Base-by-base conservation (phyloP, 1,140 invertebrate species). In the Heliconius hermathena region DNA sequence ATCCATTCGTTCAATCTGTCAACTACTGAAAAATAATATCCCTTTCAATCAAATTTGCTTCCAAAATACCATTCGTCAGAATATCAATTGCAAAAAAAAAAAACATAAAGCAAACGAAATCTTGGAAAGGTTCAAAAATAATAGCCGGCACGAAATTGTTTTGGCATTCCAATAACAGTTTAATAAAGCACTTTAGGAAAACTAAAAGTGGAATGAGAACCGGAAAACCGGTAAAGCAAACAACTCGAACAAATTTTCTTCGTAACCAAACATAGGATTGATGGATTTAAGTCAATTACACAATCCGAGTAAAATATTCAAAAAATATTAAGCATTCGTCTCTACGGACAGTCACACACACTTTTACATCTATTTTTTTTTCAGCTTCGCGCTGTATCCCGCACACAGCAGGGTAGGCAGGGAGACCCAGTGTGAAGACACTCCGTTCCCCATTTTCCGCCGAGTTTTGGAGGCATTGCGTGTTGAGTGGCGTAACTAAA, bases 81-180 rank as follows among this genome's bases (percentile, higher is more conserved):
- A 60, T 22, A 60, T 60, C n/a, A 60, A 60, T 60, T 60, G 8
- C 9, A 26, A n/a, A 60, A 60, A 60, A 26, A 60, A 60, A 60
- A 22, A 8, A 60, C n/a, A 60, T 46, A 46, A 46, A 46, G 13
- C 13, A 60, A 60, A 22, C n/a, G 9, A 22, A 22, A n/a, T 6
- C 57, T 26, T 60, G 9, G 2, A 60, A 26, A 60, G 57, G 57
- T 26, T 9, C n/a, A 60, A 26, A 60, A 60, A 60, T n/a, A 60
- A 60, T 60, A 60, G 22, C 20, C 57, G 22, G n/a, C 20, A 54
- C 41, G 20, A 74, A 74, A 74, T 54, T 33, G 73, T 74, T 74
- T 54, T 54, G 46, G 29, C 33, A 52, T 74, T 74, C 73, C 73
- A 74, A 74, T 74, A 74, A 29, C 73, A 74, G 46, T 74, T 74